Conservation (phyloP, 2,888 invertebrate species). For the Amiota minor region DNA sequence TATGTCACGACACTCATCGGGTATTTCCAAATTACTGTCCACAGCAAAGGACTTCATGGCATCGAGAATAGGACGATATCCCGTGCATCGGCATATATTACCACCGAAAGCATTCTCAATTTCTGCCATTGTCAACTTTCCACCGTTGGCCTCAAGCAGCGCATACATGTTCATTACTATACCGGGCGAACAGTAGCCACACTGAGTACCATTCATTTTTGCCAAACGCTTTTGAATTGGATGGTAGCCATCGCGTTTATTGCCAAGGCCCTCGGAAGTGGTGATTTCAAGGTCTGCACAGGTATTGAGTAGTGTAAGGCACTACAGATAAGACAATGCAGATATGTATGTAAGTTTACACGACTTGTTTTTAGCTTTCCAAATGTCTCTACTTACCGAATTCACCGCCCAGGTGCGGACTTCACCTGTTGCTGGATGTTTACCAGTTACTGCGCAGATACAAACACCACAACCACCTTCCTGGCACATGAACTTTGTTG, state of each 20-base stretch:
- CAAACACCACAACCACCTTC: conserved; percentile 82
- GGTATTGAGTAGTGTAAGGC: conserved; percentile 78
- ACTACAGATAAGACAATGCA: conserved; percentile 71
- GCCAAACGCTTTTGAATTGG: conserved; percentile 80
- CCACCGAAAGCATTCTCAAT: conserved; percentile 85
- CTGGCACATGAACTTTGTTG: conserved; percentile 80
- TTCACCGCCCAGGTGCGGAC: conserved; percentile 77
- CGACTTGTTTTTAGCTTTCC: conserved; percentile 42
- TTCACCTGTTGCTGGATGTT: conserved; percentile 73
- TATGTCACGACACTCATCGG: conserved; percentile 74
- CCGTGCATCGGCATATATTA: conserved; percentile 87
- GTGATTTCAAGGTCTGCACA: conserved; percentile 81
- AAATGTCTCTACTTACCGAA: conserved; percentile 74
- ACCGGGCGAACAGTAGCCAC: conserved; percentile 85
- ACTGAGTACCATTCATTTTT: conserved; percentile 81
- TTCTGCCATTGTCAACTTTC: conserved; percentile 77
- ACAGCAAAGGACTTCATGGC: conserved; percentile 84
- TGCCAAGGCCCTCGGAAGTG: conserved; percentile 84
- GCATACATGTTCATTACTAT: conserved; percentile 84
- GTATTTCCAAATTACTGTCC: conserved; percentile 75
- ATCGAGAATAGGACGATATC: conserved; percentile 85
- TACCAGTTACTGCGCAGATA: conserved; percentile 73
- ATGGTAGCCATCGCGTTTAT: conserved; percentile 79
- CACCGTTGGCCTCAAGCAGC: conserved; percentile 74
- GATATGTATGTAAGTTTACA: no score